Base-by-base conservation (phyloP, 2,888 invertebrate species). In the Zygogramma bicolorata region DNA sequence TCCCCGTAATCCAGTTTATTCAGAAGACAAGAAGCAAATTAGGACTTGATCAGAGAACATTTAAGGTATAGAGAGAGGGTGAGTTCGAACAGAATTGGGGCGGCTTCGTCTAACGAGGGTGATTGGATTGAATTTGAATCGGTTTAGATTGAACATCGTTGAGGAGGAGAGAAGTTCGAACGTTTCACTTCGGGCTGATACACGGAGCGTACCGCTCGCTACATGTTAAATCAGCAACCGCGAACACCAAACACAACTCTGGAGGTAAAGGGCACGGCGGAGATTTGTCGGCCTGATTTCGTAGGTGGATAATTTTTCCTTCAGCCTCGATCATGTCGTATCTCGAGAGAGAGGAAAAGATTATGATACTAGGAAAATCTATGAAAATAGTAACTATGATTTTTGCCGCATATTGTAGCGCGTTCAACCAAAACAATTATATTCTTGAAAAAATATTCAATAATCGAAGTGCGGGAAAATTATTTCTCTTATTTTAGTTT, bases 41-140 rank as follows among this genome's bases (percentile, higher is more conserved):
- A 85, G 85, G 85, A 81, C 79, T 83, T 84, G 85, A 85, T 85
- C 85, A 84, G 84, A 75, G 84, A 84, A 83, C 85, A 83, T 85
- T 85, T 85, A 85, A 86, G 85, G 83, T 63, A 72, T 73, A 57
- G 71, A 70, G 61, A 60, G 71, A 71, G 74, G 84, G 82, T 81
- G 83, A 84, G 83, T 85, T 85, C 84, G 84, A 85, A 85, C 84
- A 84, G 83, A 83, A 81, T 83, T 82, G 84, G 84, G 86, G 81
- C 83, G 85, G 85, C 83, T 78, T 82, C 78, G 78, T 77, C 84
- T 85, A 85, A 86, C 85, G 86, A 85, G 85, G 81, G 80, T 82
- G 84, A 86, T 85, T 85, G 84, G 85, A 86, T 86, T 85, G 83
- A 85, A 85, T 85, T 86, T 85, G 85, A 86, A 86, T 86, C 83